Evolutionary conservation across 2,113 vertebrate species (phyloP).

Genomic region (Coryphaenoides rupestris): DNA sequence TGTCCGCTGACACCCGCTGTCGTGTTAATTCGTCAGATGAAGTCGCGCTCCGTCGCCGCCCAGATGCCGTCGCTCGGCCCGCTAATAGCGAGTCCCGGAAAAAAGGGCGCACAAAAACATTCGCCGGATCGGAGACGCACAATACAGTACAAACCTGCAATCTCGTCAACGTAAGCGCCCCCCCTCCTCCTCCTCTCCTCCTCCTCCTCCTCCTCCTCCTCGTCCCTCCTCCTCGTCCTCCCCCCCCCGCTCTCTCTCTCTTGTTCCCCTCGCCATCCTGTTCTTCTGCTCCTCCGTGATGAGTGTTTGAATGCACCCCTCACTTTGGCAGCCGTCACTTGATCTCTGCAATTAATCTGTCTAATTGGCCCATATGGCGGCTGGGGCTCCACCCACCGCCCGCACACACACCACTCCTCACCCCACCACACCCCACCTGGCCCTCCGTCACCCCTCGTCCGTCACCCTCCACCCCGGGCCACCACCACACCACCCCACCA

Average conservation of each 20-base stretch:
- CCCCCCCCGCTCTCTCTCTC: conserved; percentile 27
- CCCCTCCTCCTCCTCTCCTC: background rate
- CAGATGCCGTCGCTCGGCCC: conserved; percentile 67
- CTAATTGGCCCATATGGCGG: conserved; percentile 47
- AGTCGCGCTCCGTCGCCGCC: conserved; percentile 70
- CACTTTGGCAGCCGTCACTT: conserved; percentile 56
- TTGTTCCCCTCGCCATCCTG: conserved; percentile 42
- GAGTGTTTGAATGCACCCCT: conserved; percentile 50
- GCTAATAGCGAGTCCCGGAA: conserved; percentile 64
- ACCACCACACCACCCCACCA: background rate
- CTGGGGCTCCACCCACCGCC: conserved; percentile 29
- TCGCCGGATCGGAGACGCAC: conserved; percentile 51
- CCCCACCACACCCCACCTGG: conserved; percentile 36
- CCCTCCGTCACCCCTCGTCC: background rate
- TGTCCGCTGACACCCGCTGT: conserved; percentile 70
- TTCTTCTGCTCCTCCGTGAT: conserved; percentile 55
- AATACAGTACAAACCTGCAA: conserved; percentile 67
- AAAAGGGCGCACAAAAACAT: too few relatives aligned
- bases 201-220: conserved; percentile 42
- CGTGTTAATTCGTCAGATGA: conserved; percentile 66
- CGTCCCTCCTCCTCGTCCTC: conserved; percentile 34
- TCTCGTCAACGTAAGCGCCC: conserved; percentile 60
- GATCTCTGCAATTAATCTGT: conserved; percentile 70
- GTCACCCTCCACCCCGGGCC: background rate
- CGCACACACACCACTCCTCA: conserved; percentile 28